Conservation (phyloP, 2,888 invertebrate species). For the Drosophila cyrtoloma region DNA sequence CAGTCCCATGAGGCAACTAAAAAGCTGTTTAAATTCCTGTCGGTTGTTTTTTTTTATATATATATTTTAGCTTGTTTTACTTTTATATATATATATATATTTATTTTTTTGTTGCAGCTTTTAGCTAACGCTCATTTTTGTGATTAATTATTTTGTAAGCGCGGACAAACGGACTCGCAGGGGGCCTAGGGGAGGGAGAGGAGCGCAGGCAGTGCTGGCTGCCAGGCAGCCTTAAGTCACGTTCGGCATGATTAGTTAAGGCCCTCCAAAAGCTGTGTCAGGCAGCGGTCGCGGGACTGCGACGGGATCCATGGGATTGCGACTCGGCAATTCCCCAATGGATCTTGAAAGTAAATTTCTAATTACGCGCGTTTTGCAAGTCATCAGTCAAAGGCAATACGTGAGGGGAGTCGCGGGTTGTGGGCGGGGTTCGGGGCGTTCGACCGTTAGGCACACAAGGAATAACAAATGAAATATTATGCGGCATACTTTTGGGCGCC, state of each 20-base stretch:
- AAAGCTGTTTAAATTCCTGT: slow-evolving; percentile 78
- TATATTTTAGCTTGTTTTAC: slow-evolving; percentile 15
- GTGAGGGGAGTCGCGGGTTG: neutral
- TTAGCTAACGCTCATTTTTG: slow-evolving; percentile 66
- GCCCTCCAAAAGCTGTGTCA: slow-evolving; percentile 67
- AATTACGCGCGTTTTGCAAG: slow-evolving; percentile 80
- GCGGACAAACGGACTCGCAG: slow-evolving; percentile 38
- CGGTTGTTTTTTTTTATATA: slow-evolving; percentile 33
- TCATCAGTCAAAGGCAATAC: slow-evolving; percentile 78
- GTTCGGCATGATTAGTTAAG: slow-evolving; percentile 82
- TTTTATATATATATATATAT: neutral
- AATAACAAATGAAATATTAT: slow-evolving; percentile 81
- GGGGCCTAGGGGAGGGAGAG: neutral
- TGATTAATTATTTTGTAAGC: slow-evolving; percentile 81
- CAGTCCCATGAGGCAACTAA: slow-evolving; percentile 77
- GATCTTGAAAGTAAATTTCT: slow-evolving; percentile 82
- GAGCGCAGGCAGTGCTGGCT: slow-evolving; percentile 25
- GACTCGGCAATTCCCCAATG: slow-evolving; percentile 73
- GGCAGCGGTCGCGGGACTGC: slow-evolving; percentile 61
- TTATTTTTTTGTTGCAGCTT: slow-evolving; percentile 15
- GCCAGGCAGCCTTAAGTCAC: slow-evolving; percentile 71
- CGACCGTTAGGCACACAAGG: slow-evolving; percentile 55
- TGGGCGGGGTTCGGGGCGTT: neutral
- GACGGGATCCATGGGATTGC: slow-evolving; percentile 27
- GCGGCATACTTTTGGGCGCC: slow-evolving; percentile 77